phyloP scores from a whole-genome alignment of 2,888 invertebrate genomes.

The Habrosyne pyritoides region DNA sequence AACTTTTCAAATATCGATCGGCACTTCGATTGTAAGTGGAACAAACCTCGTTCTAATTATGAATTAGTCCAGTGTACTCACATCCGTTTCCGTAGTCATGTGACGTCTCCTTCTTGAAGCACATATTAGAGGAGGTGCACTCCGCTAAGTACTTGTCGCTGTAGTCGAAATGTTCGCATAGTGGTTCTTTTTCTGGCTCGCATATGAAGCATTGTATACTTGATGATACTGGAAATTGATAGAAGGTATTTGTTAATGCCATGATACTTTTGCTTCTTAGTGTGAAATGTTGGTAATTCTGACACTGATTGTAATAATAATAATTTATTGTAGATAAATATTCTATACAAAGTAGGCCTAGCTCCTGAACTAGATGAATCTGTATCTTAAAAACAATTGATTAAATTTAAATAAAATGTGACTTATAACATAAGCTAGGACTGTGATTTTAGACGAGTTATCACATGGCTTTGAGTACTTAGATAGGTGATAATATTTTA shows the following conservation, averaged over 20 bases:
- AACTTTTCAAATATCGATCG: not conserved
- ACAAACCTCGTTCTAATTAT: conserved; percentile 5
- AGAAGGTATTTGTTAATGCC: not conserved
- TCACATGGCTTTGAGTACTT: not conserved
- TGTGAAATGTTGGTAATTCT: too few relatives aligned
- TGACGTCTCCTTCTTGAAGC: conserved; percentile 87
- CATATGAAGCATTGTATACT: conserved; percentile 63
- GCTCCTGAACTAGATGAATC: too few relatives aligned
- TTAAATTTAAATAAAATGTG: too few relatives aligned
- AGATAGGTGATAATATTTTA: not conserved
- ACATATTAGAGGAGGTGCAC: conserved; percentile 91
- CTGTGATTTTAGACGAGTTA: too few relatives aligned
- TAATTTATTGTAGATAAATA: too few relatives aligned
- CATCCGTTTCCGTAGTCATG: conserved; percentile 84
- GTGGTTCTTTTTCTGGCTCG: conserved; percentile 47
- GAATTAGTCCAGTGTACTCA: conserved; percentile 58
- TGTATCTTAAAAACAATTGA: too few relatives aligned
- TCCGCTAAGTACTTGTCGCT: conserved; percentile 85
- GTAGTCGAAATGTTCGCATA: conserved; percentile 88
- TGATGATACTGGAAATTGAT: conserved; percentile 53
- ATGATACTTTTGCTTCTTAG: too few relatives aligned
- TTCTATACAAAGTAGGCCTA: too few relatives aligned
- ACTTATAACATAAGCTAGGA: too few relatives aligned
- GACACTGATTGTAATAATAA: too few relatives aligned
- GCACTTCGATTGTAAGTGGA: not conserved